Evolutionary conservation across 2,113 vertebrate species (phyloP).

Genomic region (Oryzias melastigma): DNA sequence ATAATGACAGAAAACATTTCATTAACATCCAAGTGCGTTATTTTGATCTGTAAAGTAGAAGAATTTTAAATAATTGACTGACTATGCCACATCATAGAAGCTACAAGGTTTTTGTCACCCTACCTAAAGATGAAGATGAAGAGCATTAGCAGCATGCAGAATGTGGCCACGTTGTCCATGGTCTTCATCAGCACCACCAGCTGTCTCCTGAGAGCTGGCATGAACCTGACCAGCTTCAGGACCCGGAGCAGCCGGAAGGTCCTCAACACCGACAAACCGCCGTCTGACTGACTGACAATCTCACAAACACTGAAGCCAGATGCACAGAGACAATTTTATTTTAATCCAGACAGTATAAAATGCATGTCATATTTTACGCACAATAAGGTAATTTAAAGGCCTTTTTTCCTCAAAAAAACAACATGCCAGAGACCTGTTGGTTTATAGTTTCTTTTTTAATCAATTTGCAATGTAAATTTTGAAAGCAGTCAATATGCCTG

Average conservation of each 20-base stretch:
- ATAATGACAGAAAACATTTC: too few species aligned
- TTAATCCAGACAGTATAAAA: background rate
- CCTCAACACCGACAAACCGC: conserved; percentile 89
- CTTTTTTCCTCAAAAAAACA: too few species aligned
- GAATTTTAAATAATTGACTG: too few species aligned
- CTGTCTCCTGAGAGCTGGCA: conserved; percentile 92
- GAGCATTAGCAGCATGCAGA: conserved; percentile 98
- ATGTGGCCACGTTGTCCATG: conserved; percentile 98
- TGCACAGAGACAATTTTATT: background rate
- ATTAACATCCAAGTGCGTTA: conserved; percentile 8
- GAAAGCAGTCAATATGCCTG: too few species aligned
- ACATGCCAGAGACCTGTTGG: too few species aligned
- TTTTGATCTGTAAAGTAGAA: conserved; percentile 5
- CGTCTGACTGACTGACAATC: conserved; percentile 91
- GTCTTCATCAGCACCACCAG: conserved; percentile 98
- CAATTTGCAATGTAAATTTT: too few species aligned
- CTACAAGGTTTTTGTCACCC: background rate
- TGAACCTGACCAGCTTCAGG: conserved; percentile 94
- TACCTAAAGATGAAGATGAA: conserved; percentile 99
- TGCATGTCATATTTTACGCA: too few species aligned
- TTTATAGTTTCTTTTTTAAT: too few species aligned
- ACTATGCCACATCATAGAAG: too few species aligned
- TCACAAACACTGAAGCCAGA: conserved; percentile 86
- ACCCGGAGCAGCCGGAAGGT: conserved; percentile 93
- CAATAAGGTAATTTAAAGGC: too few species aligned